Conservation (phyloP, 2,797 vertebrate species). For the Cirrhinus mrigala region DNA sequence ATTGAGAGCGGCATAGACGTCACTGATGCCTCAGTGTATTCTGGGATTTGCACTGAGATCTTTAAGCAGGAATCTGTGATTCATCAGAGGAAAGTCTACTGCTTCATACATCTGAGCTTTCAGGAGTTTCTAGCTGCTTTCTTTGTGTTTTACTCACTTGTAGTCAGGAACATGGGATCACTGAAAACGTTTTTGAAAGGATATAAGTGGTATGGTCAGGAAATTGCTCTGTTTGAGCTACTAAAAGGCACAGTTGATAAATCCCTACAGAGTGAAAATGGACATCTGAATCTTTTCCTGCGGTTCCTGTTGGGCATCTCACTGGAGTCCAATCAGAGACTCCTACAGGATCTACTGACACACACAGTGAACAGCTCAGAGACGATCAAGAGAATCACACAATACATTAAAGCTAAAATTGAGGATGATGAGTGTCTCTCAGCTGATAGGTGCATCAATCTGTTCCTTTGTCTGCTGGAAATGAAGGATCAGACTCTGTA, state of each 20-base stretch:
- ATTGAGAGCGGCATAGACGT: no score
- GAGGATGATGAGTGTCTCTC: not conserved
- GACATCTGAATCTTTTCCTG: not conserved
- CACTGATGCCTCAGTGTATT: no score
- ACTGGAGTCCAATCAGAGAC: conserved; percentile 1
- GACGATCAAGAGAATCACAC: not conserved
- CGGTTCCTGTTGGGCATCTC: not conserved
- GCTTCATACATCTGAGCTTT: not conserved
- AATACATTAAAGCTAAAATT: not conserved
- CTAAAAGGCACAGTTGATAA: not conserved
- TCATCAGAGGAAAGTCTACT: not conserved
- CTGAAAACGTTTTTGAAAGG: not conserved
- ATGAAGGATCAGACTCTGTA: no score
- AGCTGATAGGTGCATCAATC: not conserved
- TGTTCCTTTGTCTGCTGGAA: not conserved
- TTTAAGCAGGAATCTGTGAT: not conserved
- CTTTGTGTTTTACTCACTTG: not conserved
- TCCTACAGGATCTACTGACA: not conserved
- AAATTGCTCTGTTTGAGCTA: not conserved
- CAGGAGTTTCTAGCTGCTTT: not conserved
- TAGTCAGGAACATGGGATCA: not conserved
- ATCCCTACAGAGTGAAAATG: not conserved
- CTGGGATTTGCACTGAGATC: no score
- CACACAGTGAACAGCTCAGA: not conserved
- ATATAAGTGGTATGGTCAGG: no score